A percentile compares a stretch with the other conserved stretches of the same genome.
Evolutionary conservation across 2,113 vertebrate genomes (phyloP).

Genomic region (Gila orcuttii): DNA sequence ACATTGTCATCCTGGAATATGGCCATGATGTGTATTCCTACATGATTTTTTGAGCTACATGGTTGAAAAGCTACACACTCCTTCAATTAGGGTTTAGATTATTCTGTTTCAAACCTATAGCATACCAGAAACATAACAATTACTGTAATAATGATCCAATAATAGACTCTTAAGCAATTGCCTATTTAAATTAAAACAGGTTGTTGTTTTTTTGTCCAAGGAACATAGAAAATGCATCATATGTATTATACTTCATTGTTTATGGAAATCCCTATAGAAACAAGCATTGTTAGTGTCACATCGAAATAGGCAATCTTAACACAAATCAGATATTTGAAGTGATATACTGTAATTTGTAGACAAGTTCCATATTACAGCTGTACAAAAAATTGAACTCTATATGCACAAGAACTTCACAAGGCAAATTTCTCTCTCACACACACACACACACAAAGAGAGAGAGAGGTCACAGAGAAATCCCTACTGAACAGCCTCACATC

Average conservation of each 20-base stretch:
- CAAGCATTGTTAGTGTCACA: background rate
- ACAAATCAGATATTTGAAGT: background rate
- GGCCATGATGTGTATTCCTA: too few relatives aligned
- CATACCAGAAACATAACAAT: too few relatives aligned
- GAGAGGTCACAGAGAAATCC: background rate
- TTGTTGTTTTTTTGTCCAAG: too few relatives aligned
- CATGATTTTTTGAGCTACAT: too few relatives aligned
- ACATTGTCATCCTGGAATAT: too few relatives aligned
- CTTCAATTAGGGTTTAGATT: too few relatives aligned
- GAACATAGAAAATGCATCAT: background rate
- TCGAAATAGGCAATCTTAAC: background rate
- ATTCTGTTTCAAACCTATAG: too few relatives aligned
- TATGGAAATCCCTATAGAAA: background rate
- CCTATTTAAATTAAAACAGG: too few relatives aligned
- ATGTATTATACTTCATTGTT: background rate
- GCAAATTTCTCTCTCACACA: background rate
- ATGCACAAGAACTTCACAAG: constrained; percentile 8
- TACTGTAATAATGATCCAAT: too few relatives aligned
- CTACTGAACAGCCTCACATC: background rate
- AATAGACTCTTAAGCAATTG: too few relatives aligned
- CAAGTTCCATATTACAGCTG: background rate
- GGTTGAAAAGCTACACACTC: too few relatives aligned
- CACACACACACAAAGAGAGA: too few relatives aligned
- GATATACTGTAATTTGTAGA: background rate
- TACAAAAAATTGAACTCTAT: constrained; percentile 14